Evolutionary conservation across 2,888 invertebrate genomes (phyloP).

Genomic region (Temnothorax unifasciatus): DNA sequence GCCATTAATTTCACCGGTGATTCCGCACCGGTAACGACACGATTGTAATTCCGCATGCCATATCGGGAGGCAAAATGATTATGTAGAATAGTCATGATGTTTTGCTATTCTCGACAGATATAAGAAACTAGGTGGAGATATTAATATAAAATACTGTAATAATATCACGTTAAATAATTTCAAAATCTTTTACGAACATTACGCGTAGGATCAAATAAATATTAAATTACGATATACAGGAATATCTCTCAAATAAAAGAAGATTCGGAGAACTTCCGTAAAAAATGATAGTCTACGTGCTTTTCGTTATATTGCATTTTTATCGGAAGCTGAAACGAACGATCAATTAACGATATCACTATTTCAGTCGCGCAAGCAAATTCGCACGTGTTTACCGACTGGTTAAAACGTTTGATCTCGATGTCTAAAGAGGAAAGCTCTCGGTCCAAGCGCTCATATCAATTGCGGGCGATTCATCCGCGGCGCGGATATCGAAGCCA

Average conservation of each 20-base stretch:
- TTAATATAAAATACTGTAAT: background rate
- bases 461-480: constrained; percentile 46
- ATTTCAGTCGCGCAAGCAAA: constrained; percentile 28
- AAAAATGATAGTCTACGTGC: constrained; percentile 14
- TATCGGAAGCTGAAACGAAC: constrained; percentile 4
- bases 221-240: background rate
- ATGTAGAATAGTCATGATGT: constrained; percentile 24
- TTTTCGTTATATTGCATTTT: background rate
- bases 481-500: constrained; percentile 29
- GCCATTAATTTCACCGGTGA: constrained; percentile 74
- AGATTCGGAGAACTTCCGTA: background rate
- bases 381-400: constrained; percentile 37
- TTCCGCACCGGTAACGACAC: constrained; percentile 58
- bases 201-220: background rate
- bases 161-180: background rate
- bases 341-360: constrained; percentile 39
- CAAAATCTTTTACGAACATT: background rate
- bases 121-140: background rate
- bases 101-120: background rate
- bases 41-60: constrained; percentile 67
- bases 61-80: constrained; percentile 57
- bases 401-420: constrained; percentile 49
- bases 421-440: constrained; percentile 40
- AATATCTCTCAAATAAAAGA: background rate
- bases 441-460: constrained; percentile 13